A percentile compares a stretch with the other conserved stretches of the same genome.
Evolutionary conservation across 1,140 invertebrate genomes (phyloP).

Genomic region (Pantala flavescens): DNA sequence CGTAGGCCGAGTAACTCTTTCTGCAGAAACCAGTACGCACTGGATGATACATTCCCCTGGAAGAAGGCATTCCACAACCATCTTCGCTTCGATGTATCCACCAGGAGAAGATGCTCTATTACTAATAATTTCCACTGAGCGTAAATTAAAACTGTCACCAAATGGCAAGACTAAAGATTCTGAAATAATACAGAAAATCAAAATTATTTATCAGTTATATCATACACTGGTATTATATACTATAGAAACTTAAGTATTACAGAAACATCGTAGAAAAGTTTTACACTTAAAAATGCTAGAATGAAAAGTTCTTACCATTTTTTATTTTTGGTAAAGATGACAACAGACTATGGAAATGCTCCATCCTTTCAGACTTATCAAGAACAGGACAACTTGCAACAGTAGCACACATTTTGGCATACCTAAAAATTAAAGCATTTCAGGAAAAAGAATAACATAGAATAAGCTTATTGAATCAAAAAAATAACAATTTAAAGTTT

Average conservation of each 20-base stretch:
- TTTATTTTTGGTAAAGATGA: conserved; percentile 22
- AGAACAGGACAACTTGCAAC: conserved; percentile 63
- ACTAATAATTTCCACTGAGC: conserved; percentile 38
- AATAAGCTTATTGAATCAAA: too few species aligned
- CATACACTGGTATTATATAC: too few species aligned
- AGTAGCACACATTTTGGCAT: conserved; percentile 56
- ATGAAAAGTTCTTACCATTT: conserved; percentile 12
- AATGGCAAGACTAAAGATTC: conserved; percentile 27
- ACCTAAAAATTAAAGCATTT: conserved; percentile 24
- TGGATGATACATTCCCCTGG: conserved; percentile 45
- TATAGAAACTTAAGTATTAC: too few species aligned
- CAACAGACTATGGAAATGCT: conserved; percentile 36
- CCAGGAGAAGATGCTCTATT: conserved; percentile 45
- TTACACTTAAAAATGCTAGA: too few species aligned
- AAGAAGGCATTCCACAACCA: conserved; percentile 46
- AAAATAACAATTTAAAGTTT: too few species aligned
- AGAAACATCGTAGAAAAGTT: too few species aligned
- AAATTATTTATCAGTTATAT: neutral
- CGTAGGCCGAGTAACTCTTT: conserved; percentile 24
- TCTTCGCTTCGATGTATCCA: conserved; percentile 43
- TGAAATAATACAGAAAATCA: neutral
- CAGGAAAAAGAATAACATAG: neutral
- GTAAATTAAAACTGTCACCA: conserved; percentile 37
- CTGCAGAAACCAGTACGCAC: conserved; percentile 40
- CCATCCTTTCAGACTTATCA: conserved; percentile 32